These are phyloP conservation scores for Andrena haemorrhoa DNA, from an alignment of 2,888 invertebrate genomes.

Conservation along the genomic window DNA sequence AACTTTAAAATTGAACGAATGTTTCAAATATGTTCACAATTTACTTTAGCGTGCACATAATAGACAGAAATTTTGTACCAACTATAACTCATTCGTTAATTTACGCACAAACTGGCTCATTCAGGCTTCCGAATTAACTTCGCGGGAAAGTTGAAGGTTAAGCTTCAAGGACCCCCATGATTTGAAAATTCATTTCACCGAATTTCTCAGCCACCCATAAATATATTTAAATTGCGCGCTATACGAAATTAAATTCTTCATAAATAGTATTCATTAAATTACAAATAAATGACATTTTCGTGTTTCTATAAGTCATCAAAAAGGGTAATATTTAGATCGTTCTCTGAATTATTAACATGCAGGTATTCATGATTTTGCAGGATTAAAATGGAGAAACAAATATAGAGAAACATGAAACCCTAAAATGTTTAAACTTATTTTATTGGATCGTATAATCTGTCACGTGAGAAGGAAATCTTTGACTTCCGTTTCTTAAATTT, in stretches of 20 bases:
- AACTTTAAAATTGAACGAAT: too few relatives aligned
- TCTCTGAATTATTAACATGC: conserved; percentile 1
- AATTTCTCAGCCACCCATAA: not conserved
- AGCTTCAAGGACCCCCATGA: not conserved
- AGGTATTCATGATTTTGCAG: conserved; percentile 7
- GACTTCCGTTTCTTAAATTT: not conserved
- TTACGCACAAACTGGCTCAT: not conserved
- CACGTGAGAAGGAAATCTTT: not conserved
- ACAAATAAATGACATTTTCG: conserved; percentile 2
- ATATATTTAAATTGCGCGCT: too few relatives aligned
- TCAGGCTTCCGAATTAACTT: not conserved
- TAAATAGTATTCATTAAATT: too few relatives aligned
- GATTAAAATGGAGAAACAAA: conserved; percentile 6
- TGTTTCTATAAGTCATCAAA: conserved; percentile 5
- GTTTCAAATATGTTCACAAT: too few relatives aligned
- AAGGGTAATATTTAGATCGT: conserved; percentile 8
- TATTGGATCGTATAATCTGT: conserved; percentile 16
- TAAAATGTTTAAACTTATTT: conserved; percentile 8
- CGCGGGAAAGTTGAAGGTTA: not conserved
- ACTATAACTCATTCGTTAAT: not conserved
- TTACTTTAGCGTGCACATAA: not conserved
- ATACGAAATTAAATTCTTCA: too few relatives aligned
- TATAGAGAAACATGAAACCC: conserved; percentile 7
- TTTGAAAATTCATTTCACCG: not conserved
- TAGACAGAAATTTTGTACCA: not conserved